phyloP scores from a whole-genome alignment of 1,140 invertebrate species.

The Coelopa frigida region DNA sequence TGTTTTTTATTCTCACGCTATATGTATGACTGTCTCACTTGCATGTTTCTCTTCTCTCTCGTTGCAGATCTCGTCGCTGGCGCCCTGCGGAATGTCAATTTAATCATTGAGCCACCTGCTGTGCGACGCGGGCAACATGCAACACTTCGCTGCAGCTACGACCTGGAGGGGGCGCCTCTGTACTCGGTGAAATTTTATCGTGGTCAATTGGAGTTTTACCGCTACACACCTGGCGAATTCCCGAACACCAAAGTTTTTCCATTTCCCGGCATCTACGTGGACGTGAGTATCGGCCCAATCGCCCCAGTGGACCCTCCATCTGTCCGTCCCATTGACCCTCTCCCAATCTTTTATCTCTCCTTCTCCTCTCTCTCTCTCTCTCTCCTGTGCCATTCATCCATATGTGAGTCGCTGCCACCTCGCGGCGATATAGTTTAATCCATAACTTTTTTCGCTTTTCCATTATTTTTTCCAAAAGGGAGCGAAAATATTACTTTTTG shows the following conservation, averaged over 20 bases:
- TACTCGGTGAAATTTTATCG: slow-evolving; percentile 76
- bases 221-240: slow-evolving; percentile 62
- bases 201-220: slow-evolving; percentile 70
- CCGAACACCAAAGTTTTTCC: slow-evolving; percentile 64
- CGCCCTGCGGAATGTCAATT: slow-evolving; percentile 48
- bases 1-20: neutral
- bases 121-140: slow-evolving; percentile 61
- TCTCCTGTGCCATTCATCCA: too few species aligned
- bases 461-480: too few species aligned
- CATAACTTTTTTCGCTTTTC: too few species aligned
- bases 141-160: slow-evolving; percentile 62
- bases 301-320: too few species aligned
- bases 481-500: too few species aligned
- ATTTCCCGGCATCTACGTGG: slow-evolving; percentile 62
- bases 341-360: too few species aligned
- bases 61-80: slow-evolving; percentile 35
- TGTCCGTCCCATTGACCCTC: too few species aligned
- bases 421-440: too few species aligned
- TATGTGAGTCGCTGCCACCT: too few species aligned
- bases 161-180: slow-evolving; percentile 63
- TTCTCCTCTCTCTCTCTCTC: too few species aligned
- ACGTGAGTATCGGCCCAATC: slow-evolving; percentile 72
- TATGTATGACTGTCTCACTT: too few species aligned
- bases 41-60: slow-evolving; percentile 8
- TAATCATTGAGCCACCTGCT: slow-evolving; percentile 49